Evolutionary conservation across 1,140 invertebrate species (phyloP).

Genomic region (Solenopsis fugax): DNA sequence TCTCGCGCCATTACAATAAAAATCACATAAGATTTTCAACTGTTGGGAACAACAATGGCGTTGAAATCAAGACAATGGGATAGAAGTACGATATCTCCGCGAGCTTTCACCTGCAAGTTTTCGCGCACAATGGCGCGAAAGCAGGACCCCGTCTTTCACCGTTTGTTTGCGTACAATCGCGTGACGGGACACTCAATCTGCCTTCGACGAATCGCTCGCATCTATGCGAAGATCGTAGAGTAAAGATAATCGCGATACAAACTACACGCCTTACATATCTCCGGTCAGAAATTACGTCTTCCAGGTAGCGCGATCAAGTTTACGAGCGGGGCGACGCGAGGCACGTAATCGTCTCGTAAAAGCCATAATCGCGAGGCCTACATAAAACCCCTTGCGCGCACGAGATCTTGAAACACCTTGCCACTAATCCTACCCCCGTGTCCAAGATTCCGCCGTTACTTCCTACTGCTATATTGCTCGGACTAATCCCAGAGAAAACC

Average conservation of each 20-base stretch:
- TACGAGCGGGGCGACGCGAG: conserved; percentile 56
- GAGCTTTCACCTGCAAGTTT: conserved; percentile 32
- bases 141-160: neutral
- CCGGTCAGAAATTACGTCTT: conserved; percentile 51
- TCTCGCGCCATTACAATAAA: neutral
- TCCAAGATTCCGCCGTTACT: conserved; percentile 11
- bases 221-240: conserved; percentile 19
- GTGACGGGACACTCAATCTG: conserved; percentile 24
- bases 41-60: neutral
- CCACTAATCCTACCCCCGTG: conserved; percentile 8
- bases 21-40: conserved; percentile 24
- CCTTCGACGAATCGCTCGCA: conserved; percentile 22
- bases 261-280: conserved; percentile 50
- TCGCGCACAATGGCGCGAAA: conserved; percentile 6
- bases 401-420: conserved; percentile 67
- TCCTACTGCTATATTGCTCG: conserved; percentile 21
- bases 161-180: conserved; percentile 37
- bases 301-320: conserved; percentile 44
- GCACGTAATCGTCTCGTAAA: conserved; percentile 72
- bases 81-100: conserved; percentile 26
- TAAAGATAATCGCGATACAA: conserved; percentile 54
- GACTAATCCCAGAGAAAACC: conserved; percentile 15
- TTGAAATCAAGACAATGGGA: conserved; percentile 18
- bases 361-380: conserved; percentile 71
- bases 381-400: conserved; percentile 69